Evolutionary conservation across 2,888 invertebrate species (phyloP), one percentile per base, ranked within the genome.

Genomic region (Anticlea derivata): DNA sequence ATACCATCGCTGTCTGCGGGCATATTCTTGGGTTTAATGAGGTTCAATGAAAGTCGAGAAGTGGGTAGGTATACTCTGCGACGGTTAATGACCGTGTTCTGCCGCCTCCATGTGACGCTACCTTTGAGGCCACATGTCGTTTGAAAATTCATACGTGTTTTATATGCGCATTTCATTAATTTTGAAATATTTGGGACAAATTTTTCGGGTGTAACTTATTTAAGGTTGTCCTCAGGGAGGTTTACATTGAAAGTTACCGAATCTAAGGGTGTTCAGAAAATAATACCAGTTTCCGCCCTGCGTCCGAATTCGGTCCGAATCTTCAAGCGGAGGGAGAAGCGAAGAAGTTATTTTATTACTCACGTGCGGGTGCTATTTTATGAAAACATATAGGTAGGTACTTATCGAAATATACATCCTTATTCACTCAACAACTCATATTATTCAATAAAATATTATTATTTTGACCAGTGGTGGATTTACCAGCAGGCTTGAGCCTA

Each of bases 201-300:
- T 63, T 50, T 51, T 51, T 37, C 30, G 35, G 31, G 27, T 41
- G 10, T 53, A 61, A 54, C 53, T 51, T 49, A 29, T 39, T 31
- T 47, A 20, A 27, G 6, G 29, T 43, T 31, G 8, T 39, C 38
- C 44, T 31, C 27, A 5, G 37, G 37, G 38, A 37, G 26, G 1
- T 44, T 30, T 12, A 8, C 26, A 27, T 17, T 44, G n/a, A 20
- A 20, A 22, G 11, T 8, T 26, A n/a, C n/a, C n/a, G n/a, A n/a
- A n/a, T n/a, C n/a, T n/a, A n/a, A n/a, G n/a, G n/a, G n/a, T n/a
- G n/a, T n/a, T n/a, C n/a, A n/a, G n/a, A n/a, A n/a, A n/a, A n/a
- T n/a, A n/a, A n/a, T n/a, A n/a, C n/a, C n/a, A n/a, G n/a, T n/a
- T n/a, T n/a, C n/a, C n/a, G n/a, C n/a, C n/a, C n/a, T n/a, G n/a